Conservation (phyloP, 2,888 invertebrate genomes). For the Cryptosula pallasiana region DNA sequence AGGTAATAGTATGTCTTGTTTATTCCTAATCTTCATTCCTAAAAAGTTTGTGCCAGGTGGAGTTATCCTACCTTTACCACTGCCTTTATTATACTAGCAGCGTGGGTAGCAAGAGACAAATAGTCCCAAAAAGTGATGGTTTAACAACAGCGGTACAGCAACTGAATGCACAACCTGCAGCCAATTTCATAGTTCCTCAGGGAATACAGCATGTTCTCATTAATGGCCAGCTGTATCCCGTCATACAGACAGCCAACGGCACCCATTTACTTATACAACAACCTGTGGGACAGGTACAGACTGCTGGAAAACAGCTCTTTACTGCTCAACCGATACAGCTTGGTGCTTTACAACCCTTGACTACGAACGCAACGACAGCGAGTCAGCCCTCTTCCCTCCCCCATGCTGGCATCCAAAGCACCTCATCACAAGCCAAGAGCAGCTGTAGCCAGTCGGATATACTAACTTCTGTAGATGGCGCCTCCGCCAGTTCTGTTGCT, state of each 20-base stretch:
- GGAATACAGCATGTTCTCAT: constrained; percentile 18
- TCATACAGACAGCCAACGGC: constrained; percentile 21
- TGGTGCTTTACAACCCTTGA: not conserved
- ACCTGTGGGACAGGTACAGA: constrained; percentile 3
- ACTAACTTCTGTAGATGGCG: not conserved
- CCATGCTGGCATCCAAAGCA: not conserved
- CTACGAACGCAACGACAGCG: not conserved
- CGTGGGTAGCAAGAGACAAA: not conserved
- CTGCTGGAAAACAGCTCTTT: not conserved
- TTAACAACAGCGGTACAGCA: not conserved
- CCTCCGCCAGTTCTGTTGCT: not conserved
- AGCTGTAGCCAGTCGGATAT: not conserved
- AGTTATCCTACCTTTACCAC: no score
- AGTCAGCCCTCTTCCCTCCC: not conserved
- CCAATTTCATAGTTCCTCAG: not conserved
- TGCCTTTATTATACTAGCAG: no score
- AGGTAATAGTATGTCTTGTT: not conserved
- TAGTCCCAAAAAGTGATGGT: constrained; percentile 7
- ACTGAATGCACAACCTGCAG: not conserved
- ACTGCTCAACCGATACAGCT: constrained; percentile 17
- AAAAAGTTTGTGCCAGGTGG: no score
- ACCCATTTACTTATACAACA: constrained; percentile 20
- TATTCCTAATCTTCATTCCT: not conserved
- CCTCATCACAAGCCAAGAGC: no score
- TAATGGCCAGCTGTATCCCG: constrained; percentile 8